phyloP scores from a whole-genome alignment of 2,113 vertebrate genomes.

The Sprattus sprattus region DNA sequence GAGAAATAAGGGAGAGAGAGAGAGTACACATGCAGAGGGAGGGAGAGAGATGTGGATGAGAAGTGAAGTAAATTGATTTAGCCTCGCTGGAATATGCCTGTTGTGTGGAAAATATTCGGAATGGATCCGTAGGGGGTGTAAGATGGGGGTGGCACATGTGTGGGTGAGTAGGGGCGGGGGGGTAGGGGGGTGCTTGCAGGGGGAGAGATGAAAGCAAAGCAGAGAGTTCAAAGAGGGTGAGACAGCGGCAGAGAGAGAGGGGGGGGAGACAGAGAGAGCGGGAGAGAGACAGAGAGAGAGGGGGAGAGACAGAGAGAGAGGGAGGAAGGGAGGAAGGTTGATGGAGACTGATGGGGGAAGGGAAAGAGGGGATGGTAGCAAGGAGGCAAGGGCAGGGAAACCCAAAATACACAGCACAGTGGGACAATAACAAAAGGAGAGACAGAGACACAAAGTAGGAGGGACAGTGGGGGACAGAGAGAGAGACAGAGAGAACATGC shows the following conservation, averaged over 20 bases:
- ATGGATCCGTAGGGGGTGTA: neutral
- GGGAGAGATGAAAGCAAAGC: neutral
- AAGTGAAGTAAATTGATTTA: neutral
- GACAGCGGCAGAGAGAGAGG: neutral
- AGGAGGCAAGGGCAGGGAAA: neutral
- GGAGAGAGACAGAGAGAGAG: neutral
- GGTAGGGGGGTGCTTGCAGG: neutral
- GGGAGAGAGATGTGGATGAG: neutral
- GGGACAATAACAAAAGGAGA: neutral
- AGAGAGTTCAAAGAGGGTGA: constrained; percentile 16
- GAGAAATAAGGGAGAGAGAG: neutral
- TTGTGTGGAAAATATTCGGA: constrained; percentile 25
- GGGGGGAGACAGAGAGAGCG: neutral
- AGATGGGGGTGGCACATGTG: neutral
- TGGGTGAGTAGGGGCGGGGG: neutral
- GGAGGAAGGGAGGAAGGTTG: neutral
- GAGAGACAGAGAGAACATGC: neutral
- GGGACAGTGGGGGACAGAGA: neutral
- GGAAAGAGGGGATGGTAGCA: neutral
- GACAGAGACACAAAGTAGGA: neutral
- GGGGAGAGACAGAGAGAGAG: neutral
- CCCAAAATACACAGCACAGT: neutral
- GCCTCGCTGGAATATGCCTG: constrained; percentile 33
- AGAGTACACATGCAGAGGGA: neutral
- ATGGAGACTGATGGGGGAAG: neutral